Conservation (phyloP, 2,888 invertebrate species). For the Hylaea fasciaria region DNA sequence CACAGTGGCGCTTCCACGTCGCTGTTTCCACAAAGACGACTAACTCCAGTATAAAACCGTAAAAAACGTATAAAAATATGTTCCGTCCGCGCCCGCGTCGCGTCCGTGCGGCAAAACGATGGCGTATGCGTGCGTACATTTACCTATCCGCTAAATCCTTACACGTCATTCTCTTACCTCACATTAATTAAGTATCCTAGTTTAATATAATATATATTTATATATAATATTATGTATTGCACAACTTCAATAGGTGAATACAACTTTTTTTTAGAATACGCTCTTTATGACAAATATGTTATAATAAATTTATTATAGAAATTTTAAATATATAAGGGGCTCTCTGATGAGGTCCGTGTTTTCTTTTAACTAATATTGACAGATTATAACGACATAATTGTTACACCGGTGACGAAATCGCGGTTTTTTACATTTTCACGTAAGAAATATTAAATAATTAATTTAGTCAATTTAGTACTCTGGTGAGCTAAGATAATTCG, state of each 20-base stretch:
- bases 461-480: too few species aligned
- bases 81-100: background rate
- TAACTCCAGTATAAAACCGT: conserved; percentile 26
- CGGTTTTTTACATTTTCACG: too few species aligned
- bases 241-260: conserved; percentile 4
- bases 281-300: background rate
- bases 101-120: conserved; percentile 20
- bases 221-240: background rate
- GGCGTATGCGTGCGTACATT: conserved; percentile 1
- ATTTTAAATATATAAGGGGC: conserved; percentile 10
- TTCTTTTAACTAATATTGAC: background rate
- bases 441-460: too few species aligned
- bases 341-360: background rate
- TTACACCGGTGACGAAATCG: background rate
- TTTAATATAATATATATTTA: conserved; percentile 1
- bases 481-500: background rate
- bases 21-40: background rate
- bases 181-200: conserved; percentile 15
- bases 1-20: background rate
- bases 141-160: background rate
- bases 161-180: background rate
- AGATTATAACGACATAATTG: too few species aligned
- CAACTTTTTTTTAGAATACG: background rate
- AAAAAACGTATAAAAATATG: conserved; percentile 32
- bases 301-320: conserved; percentile 3